These are phyloP conservation scores for Jordanella pulchra DNA, from an alignment of 2,797 vertebrate species.

Conservation along the genomic window DNA sequence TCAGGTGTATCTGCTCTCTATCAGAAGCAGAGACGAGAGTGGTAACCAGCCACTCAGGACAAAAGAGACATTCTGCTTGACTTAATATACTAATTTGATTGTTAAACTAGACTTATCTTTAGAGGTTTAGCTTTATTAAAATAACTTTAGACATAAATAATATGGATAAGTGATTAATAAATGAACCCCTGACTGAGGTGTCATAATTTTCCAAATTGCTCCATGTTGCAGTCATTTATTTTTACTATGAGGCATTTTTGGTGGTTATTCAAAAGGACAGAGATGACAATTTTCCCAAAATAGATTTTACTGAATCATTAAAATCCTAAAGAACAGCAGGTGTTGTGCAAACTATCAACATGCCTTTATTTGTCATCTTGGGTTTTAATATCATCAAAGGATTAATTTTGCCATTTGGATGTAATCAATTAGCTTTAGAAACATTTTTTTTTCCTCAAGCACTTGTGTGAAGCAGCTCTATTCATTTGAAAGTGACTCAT, in stretches of 20 bases:
- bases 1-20: no score
- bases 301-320: constrained; percentile 4
- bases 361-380: background rate
- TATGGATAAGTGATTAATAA: background rate
- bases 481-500: constrained; percentile 10
- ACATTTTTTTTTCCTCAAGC: constrained; percentile 5
- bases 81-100: no score
- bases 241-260: no score
- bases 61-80: no score
- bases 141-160: background rate
- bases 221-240: no score
- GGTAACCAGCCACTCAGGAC: no score
- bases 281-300: background rate
- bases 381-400: background rate
- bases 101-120: no score
- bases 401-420: constrained; percentile 9
- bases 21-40: no score
- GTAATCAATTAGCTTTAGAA: constrained; percentile 40
- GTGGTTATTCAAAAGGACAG: background rate
- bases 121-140: background rate
- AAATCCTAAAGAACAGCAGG: background rate
- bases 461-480: background rate
- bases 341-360: background rate
- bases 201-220: no score
- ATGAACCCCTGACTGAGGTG: background rate